A percentile compares a stretch with the other conserved stretches of the same genome.
These are phyloP conservation scores for Rhynchonycteris naso DNA, from an alignment of 2,797 vertebrate genomes.

Conservation along the genomic window DNA sequence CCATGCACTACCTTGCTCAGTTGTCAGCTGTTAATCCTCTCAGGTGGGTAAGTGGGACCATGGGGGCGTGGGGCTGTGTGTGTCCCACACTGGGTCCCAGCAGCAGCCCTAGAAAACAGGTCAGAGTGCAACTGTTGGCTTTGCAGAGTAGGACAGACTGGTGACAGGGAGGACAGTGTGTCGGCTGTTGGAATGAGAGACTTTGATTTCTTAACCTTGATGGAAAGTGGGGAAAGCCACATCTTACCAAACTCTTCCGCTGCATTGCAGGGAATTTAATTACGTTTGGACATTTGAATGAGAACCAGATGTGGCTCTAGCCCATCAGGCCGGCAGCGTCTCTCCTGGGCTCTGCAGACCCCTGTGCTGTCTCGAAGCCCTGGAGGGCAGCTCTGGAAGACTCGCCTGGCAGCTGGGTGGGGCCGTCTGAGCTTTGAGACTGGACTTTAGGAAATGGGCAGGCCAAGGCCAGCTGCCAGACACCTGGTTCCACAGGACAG, in stretches of 20 bases:
- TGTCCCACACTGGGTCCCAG: background rate
- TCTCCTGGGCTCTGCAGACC: slow-evolving; percentile 83
- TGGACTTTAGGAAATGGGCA: slow-evolving; percentile 75
- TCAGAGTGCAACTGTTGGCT: background rate
- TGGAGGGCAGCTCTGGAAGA: slow-evolving; percentile 31
- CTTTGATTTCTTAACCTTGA: slow-evolving; percentile 86
- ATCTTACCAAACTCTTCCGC: slow-evolving; percentile 89
- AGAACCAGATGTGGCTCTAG: slow-evolving; percentile 88
- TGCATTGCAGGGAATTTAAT: slow-evolving; percentile 88
- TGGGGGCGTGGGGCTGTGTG: background rate
- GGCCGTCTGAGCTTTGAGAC: slow-evolving; percentile 67
- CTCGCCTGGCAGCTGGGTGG: slow-evolving; percentile 79
- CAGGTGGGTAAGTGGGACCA: background rate
- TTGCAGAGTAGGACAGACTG: background rate
- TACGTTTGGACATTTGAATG: slow-evolving; percentile 88
- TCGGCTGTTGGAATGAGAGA: slow-evolving; percentile 57
- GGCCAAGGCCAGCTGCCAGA: slow-evolving; percentile 85
- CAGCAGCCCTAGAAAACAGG: background rate
- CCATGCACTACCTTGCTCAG: background rate
- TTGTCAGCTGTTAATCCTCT: background rate
- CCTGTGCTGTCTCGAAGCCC: background rate
- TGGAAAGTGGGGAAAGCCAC: slow-evolving; percentile 86
- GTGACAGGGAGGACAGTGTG: background rate
- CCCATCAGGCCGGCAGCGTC: slow-evolving; percentile 81
- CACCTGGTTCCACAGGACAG: slow-evolving; percentile 80